Evolutionary conservation across 2,888 invertebrate genomes (phyloP).

Genomic region (Venusia cambrica): DNA sequence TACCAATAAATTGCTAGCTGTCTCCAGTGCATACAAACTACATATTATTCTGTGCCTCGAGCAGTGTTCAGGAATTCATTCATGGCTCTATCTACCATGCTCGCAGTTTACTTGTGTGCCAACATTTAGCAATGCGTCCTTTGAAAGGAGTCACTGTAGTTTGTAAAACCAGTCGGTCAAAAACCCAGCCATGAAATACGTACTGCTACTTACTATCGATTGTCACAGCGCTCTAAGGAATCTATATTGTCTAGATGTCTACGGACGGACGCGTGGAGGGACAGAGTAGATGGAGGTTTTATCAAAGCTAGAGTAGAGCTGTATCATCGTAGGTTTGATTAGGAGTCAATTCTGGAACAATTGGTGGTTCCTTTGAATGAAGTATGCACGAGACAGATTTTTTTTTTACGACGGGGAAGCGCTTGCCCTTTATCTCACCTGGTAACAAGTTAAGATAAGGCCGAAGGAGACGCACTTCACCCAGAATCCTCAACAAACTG

Average conservation of each 20-base stretch:
- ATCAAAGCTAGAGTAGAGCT: too few relatives aligned
- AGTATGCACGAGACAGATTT: too few relatives aligned
- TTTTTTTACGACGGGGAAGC: too few relatives aligned
- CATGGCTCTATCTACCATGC: slow-evolving; percentile 13
- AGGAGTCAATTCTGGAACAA: too few relatives aligned
- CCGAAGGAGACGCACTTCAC: too few relatives aligned
- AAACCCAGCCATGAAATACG: slow-evolving; percentile 8
- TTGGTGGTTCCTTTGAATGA: too few relatives aligned
- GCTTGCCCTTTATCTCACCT: too few relatives aligned
- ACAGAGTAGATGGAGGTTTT: too few relatives aligned
- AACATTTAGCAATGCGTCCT: slow-evolving; percentile 1
- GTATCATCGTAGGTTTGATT: too few relatives aligned
- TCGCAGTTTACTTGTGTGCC: not conserved
- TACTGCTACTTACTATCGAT: slow-evolving; percentile 2
- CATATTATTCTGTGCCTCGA: slow-evolving; percentile 9
- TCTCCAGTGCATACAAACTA: slow-evolving; percentile 10
- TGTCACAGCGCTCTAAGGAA: slow-evolving; percentile 1
- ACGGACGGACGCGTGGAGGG: not conserved
- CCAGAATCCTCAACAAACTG: too few relatives aligned
- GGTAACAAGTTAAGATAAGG: too few relatives aligned
- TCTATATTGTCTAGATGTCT: slow-evolving; percentile 1
- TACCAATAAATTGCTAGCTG: slow-evolving; percentile 23
- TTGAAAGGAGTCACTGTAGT: slow-evolving; percentile 3
- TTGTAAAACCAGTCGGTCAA: slow-evolving; percentile 2
- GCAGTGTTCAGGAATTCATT: slow-evolving; percentile 21